Conservation (phyloP, 2,888 invertebrate genomes). For the Bugulina stolonifera region DNA sequence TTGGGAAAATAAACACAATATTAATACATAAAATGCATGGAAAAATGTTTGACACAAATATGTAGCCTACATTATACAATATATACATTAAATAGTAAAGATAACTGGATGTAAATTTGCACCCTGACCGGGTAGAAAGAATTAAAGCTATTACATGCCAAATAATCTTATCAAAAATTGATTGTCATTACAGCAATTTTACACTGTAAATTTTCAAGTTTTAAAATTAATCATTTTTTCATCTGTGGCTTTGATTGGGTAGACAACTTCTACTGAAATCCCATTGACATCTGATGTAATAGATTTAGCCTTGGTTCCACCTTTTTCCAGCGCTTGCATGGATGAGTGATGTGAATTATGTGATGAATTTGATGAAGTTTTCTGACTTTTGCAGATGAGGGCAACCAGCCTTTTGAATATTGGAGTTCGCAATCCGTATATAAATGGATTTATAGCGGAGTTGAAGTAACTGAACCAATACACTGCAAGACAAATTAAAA, state of each 20-base stretch:
- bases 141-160: no score
- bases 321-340: not conserved
- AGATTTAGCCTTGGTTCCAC: not conserved
- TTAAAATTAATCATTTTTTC: no score
- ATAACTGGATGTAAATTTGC: no score
- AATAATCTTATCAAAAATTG: no score
- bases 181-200: no score
- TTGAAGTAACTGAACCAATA: constrained; percentile 26
- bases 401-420: constrained; percentile 7
- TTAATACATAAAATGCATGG: no score
- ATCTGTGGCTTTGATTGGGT: not conserved
- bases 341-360: not conserved
- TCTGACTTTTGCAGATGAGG: not conserved
- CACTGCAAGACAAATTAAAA: not conserved
- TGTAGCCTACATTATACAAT: no score
- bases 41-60: no score
- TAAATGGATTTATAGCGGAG: constrained; percentile 26
- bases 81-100: no score
- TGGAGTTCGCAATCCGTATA: constrained; percentile 21
- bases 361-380: not conserved
- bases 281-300: not conserved
- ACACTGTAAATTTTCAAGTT: no score
- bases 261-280: not conserved
- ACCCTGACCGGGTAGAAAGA: no score
- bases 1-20: no score